A percentile compares a stretch with the other conserved stretches of the same genome.
Evolutionary conservation across 1,140 invertebrate genomes (phyloP).

Genomic region (Potamilus streckersoni): DNA sequence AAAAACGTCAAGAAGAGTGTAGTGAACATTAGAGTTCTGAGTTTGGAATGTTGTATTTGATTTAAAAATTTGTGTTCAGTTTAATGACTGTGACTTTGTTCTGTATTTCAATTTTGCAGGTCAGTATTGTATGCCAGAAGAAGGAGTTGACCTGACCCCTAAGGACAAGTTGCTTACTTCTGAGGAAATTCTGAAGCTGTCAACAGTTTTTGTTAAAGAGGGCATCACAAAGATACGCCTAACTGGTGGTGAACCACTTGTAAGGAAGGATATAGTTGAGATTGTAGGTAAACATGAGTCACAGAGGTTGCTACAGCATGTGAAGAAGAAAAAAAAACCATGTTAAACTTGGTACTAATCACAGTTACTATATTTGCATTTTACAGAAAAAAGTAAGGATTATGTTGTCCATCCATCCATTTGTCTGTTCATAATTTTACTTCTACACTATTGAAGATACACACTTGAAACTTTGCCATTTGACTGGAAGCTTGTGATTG

Average conservation of each 20-base stretch:
- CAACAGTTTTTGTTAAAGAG: constrained; percentile 86
- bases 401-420: background rate
- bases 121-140: constrained; percentile 96
- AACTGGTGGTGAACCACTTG: constrained; percentile 96
- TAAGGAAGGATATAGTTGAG: constrained; percentile 86
- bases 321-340: too few relatives aligned
- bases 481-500: too few relatives aligned
- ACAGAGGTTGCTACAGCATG: too few relatives aligned
- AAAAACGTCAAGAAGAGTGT: background rate
- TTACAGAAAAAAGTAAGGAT: too few relatives aligned
- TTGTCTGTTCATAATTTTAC: background rate
- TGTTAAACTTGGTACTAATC: too few relatives aligned
- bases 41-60: constrained; percentile 9
- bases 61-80: background rate
- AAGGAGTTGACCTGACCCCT: constrained; percentile 83
- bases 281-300: constrained; percentile 77
- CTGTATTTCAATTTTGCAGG: constrained; percentile 71
- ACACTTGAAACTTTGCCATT: background rate
- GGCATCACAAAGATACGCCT: constrained; percentile 94
- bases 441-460: background rate
- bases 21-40: background rate
- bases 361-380: too few relatives aligned
- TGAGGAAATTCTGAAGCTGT: constrained; percentile 85
- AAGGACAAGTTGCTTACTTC: constrained; percentile 82
- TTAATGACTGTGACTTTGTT: background rate